Evolutionary conservation across 2,888 invertebrate genomes (phyloP), one percentile per base, ranked within the genome.

Genomic region (Aporophyla lueneburgensis): DNA sequence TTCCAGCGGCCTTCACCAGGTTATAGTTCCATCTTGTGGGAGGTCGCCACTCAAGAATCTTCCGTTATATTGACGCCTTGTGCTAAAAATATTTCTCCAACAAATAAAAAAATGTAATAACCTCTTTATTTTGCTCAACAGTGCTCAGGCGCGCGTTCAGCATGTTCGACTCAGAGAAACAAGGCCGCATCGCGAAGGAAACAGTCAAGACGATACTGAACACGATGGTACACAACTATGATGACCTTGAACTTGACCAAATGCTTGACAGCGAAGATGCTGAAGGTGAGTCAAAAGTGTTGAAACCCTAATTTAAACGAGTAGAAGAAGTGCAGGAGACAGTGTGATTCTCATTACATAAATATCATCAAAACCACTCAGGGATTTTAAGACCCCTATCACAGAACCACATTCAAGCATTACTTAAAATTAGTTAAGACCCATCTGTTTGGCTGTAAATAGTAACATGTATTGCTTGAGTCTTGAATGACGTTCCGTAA

Each of bases 81-180:
- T 56, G 24, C 6, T 3, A 27, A 7, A 27, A 58, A 58, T 58
- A 12, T n/a, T 1, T n/a, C 4, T 53, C n/a, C 5, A 49, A 14
- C 1, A 49, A 51, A 21, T 33, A 21, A 21, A 61, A n/a, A 0
- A 40, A 16, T 12, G 2, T 9, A 51, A 19, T 10, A 27, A n/a
- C 3, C 3, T 33, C 0, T 12, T 51, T 53, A 7, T 81, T 76
- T 81, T 86, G 43, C 89, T 93, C 68, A 90, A 51, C 92, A 98
- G 98, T 98, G 97, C 97, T 98, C 79, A 97, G 97, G 88, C 97
- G 98, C 89, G 98, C 98, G 33, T 98, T 98, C 97, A 97, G 98
- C 92, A 98, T 98, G 98, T 98, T 98, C 95, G 98, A 98, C 94
- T 98, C 98, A 43, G 97, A 97, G 89, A 98, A 98, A 91, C 97